Conservation (phyloP, 64 coral and sea anemone species). For the Platygyra sinensis region DNA sequence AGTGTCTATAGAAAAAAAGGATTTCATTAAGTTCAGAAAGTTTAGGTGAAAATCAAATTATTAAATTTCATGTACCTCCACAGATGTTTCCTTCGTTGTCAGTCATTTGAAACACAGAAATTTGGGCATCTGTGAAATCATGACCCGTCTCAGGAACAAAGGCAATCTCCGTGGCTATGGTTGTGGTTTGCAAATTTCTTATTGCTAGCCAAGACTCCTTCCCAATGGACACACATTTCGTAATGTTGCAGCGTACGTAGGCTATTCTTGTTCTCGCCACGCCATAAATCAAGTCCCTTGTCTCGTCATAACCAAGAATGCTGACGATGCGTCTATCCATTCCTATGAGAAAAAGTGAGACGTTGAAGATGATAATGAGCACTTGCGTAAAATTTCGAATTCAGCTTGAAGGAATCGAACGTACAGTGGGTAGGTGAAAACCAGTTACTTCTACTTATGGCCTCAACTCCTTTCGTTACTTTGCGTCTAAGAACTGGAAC, state of each 20-base stretch:
- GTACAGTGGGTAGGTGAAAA: too few species aligned
- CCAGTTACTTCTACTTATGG: too few species aligned
- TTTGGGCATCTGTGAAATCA: background rate
- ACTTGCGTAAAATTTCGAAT: background rate
- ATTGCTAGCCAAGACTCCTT: background rate
- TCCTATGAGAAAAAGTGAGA: background rate
- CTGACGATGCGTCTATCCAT: conserved; percentile 12
- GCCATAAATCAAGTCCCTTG: background rate
- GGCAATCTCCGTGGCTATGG: conserved; percentile 2
- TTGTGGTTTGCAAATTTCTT: background rate
- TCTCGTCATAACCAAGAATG: conserved; percentile 10
- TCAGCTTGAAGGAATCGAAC: background rate
- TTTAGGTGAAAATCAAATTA: too few species aligned
- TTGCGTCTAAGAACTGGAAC: too few species aligned
- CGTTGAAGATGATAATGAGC: too few species aligned
- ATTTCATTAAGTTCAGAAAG: too few species aligned
- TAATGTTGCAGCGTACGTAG: background rate
- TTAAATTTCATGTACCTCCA: background rate
- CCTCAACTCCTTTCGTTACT: too few species aligned
- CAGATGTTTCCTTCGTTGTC: background rate
- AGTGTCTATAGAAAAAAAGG: too few species aligned
- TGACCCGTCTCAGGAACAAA: conserved; percentile 4
- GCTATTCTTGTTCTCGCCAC: background rate
- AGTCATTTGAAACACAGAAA: background rate
- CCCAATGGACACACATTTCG: background rate